phyloP scores from a whole-genome alignment of 2,888 invertebrate genomes.

The Cremastinae sp. region DNA sequence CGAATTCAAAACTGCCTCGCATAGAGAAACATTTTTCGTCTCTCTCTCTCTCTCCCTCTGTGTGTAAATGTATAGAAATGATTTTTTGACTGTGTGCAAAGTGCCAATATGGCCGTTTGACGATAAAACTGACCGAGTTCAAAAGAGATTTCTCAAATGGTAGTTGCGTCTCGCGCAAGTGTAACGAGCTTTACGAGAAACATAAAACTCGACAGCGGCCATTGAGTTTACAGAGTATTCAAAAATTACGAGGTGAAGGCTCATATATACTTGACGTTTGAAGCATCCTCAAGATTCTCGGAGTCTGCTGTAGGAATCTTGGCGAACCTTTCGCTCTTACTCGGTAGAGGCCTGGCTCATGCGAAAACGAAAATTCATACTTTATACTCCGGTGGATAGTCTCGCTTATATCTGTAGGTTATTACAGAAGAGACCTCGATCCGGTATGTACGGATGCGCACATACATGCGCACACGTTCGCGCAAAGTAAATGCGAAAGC shows the following conservation, averaged over 20 bases:
- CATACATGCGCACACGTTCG: constrained; percentile 1
- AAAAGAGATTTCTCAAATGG: no score
- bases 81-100: no score
- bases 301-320: constrained; percentile 10
- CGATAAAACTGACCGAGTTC: no score
- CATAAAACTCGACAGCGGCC: constrained; percentile 10
- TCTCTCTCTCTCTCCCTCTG: background rate
- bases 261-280: constrained; percentile 32
- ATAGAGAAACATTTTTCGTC: background rate
- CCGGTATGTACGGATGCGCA: background rate
- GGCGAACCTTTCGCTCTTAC: constrained; percentile 18
- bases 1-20: no score
- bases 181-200: background rate
- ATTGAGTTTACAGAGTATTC: constrained; percentile 12
- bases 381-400: constrained; percentile 15
- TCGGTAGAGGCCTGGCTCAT: constrained; percentile 13
- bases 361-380: constrained; percentile 50
- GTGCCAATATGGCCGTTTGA: no score
- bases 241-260: background rate
- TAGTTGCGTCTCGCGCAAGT: no score
- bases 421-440: constrained; percentile 12
- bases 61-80: no score
- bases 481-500: constrained; percentile 35
- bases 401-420: constrained; percentile 23
- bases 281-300: constrained; percentile 33